Conservation (phyloP, 2,113 vertebrate species). For the Strix uralensis region DNA sequence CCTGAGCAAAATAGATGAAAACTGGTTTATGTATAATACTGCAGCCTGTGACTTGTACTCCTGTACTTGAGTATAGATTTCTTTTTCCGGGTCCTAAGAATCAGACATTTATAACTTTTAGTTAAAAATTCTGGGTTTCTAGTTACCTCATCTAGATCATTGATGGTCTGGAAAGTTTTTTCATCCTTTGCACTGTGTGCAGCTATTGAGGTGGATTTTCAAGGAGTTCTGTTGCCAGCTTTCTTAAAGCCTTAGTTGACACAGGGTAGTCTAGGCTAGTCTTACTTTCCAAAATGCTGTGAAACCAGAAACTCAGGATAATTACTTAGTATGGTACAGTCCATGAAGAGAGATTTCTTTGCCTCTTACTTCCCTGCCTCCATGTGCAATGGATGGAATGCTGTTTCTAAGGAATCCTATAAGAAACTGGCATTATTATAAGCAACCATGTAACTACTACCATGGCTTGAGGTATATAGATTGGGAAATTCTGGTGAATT, state of each 20-base stretch:
- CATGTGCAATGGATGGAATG: neutral
- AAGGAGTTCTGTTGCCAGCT: neutral
- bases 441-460: neutral
- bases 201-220: neutral
- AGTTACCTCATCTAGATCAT: accelerated
- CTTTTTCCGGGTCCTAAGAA: neutral
- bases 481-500: neutral
- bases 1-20: neutral
- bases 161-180: neutral
- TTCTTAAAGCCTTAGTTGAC: neutral
- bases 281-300: neutral
- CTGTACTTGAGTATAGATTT: neutral
- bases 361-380: neutral
- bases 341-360: neutral
- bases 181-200: neutral
- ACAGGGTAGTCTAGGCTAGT: neutral
- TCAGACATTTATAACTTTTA: neutral
- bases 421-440: neutral
- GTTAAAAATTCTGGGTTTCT: neutral
- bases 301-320: neutral
- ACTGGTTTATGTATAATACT: neutral
- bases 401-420: neutral
- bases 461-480: neutral
- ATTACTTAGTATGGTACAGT: neutral
- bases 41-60: neutral